Evolutionary conservation across 2,888 invertebrate genomes (phyloP).

Genomic region (Hecatera dysodea): DNA sequence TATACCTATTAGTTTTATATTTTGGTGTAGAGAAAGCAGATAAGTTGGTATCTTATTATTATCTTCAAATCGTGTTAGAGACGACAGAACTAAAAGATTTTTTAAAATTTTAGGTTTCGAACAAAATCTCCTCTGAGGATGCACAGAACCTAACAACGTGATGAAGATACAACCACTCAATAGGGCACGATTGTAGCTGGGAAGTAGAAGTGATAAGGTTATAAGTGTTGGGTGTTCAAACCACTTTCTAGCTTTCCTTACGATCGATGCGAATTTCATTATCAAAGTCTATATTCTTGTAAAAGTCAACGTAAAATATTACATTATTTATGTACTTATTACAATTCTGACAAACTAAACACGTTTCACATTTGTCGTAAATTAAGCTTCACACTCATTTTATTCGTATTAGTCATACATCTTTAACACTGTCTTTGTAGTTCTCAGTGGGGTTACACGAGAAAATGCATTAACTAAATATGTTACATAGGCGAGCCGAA

Average conservation of each 20-base stretch:
- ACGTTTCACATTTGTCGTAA: conserved; percentile 41
- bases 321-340: neutral
- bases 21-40: conserved; percentile 44
- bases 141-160: neutral
- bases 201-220: conserved; percentile 35
- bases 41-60: conserved; percentile 3
- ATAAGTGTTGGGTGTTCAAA: conserved; percentile 33
- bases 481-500: conserved; percentile 74
- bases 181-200: conserved; percentile 36
- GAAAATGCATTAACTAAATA: conserved; percentile 71
- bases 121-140: neutral
- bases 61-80: conserved; percentile 2
- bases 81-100: neutral
- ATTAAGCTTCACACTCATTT: conserved; percentile 58
- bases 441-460: conserved; percentile 66
- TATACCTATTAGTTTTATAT: conserved; percentile 33
- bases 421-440: conserved; percentile 63
- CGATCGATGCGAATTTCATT: conserved; percentile 13
- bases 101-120: neutral
- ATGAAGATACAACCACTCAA: conserved; percentile 21
- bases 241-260: conserved; percentile 43
- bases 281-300: neutral
- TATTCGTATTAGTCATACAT: conserved; percentile 65
- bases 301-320: neutral
- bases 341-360: conserved; percentile 10